Base-by-base conservation (phyloP, 1,140 invertebrate species). In the Dreissena polymorpha region DNA sequence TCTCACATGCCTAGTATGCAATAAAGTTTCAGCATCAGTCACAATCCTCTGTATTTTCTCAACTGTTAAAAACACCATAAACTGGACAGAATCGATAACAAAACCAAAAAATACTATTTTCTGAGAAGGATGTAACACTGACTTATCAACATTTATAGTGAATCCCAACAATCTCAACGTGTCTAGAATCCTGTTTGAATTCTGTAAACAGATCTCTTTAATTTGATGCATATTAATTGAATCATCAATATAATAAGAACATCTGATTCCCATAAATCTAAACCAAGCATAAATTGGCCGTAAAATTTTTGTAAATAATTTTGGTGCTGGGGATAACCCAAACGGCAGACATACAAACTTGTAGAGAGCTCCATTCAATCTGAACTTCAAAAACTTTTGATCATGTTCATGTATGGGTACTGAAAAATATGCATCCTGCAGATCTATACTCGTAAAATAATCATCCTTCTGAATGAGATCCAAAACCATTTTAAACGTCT, bases 381-480 rank as follows among this genome's bases (percentile, higher is more conserved):
- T 0, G 51, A 77, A 77, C 29, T 77, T 77, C 16, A 77, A 53
- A 68, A 25, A 67, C 21, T 68, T 77, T 2, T 51, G 39, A 68
- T 25, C 51, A 16, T 77, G 39, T 23, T 23, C 13, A 77, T 77
- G 63, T 23, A 77, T 68, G 25, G 75, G 75, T 25, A 71, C 57
- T n/a, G 25, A 71, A 60, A 71, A 80, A 78, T 78, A 78, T 25
- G 75, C 75, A 78, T 68, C 39, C 29, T 23, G 50, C 5, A 68
- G 25, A 27, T 71, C 50, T 3, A 55, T 25, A 16, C 64, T 74
- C 6, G 68, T 53, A 29, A 82, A 74, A 67, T 57, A 83, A 71
- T 77, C 83, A 68, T 74, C 57, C 50, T 68, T 49, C 27, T 84
- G 69, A 18, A 84, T 51, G 3, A 79, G 14, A 68, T 84, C 83